A percentile compares a stretch with the other conserved stretches of the same genome.
Evolutionary conservation across 2,797 vertebrate species (phyloP).

Genomic region (Picus viridis): DNA sequence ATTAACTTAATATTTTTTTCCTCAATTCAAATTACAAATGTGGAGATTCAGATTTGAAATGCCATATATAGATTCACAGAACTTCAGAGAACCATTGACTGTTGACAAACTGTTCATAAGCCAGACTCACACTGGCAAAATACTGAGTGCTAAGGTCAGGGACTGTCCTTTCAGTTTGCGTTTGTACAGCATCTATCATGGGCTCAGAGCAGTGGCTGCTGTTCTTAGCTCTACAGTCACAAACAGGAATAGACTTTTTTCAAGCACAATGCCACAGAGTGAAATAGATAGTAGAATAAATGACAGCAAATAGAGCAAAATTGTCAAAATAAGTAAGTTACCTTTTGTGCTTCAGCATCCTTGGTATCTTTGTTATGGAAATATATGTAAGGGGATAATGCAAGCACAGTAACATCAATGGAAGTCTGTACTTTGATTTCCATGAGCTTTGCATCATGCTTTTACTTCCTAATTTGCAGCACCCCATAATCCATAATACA

Average conservation of each 20-base stretch:
- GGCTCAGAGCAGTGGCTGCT: not conserved
- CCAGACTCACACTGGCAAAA: not conserved
- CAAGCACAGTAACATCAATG: not conserved
- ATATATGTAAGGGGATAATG: not conserved
- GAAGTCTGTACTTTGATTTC: constrained; percentile 14
- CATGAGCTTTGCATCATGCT: not conserved
- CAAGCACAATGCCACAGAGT: not conserved
- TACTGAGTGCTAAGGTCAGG: not conserved
- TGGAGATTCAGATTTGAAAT: not conserved
- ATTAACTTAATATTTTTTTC: not conserved
- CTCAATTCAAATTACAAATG: not conserved
- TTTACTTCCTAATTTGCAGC: constrained; percentile 48
- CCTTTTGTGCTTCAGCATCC: not conserved
- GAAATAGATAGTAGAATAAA: not conserved
- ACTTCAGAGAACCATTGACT: not conserved
- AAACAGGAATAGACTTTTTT: not conserved
- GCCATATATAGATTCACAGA: not conserved
- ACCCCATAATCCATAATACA: not conserved
- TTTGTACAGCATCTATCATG: not conserved
- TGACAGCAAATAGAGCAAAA: not conserved
- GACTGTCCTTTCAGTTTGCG: not conserved
- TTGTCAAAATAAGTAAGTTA: not conserved
- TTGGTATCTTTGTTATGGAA: not conserved
- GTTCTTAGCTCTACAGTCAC: not conserved
- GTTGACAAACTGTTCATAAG: not conserved